A percentile compares a stretch with the other conserved stretches of the same genome.
Evolutionary conservation across 2,888 invertebrate species (phyloP).

Genomic region (Athalia cordata): DNA sequence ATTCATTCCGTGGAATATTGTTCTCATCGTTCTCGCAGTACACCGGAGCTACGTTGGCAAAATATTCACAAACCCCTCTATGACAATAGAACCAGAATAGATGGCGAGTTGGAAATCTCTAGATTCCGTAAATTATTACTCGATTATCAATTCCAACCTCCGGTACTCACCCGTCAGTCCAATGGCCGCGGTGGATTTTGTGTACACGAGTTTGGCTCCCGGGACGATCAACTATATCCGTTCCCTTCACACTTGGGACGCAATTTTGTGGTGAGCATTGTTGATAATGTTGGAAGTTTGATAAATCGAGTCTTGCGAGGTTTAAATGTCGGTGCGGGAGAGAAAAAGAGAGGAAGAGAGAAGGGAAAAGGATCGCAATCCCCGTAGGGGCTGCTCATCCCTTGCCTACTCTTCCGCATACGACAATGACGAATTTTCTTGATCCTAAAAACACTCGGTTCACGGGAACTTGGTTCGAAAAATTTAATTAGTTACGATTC

Average conservation of each 20-base stretch:
- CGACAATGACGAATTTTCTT: no score
- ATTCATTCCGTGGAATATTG: constrained; percentile 39
- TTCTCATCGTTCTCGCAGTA: constrained; percentile 27
- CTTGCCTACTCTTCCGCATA: neutral
- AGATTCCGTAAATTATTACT: constrained; percentile 37
- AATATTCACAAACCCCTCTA: constrained; percentile 28
- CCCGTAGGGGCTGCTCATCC: neutral
- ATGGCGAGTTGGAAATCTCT: constrained; percentile 20
- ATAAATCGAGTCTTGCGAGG: neutral
- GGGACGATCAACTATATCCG: neutral
- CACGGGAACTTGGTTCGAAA: no score
- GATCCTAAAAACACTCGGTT: no score
- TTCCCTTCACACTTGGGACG: neutral
- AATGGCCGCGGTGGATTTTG: neutral
- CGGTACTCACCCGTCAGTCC: constrained; percentile 8
- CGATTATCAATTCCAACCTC: constrained; percentile 25
- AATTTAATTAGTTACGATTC: no score
- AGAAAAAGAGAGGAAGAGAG: constrained; percentile 20
- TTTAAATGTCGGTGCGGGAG: constrained; percentile 30
- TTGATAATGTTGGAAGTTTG: neutral
- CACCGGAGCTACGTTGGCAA: constrained; percentile 1
- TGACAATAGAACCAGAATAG: constrained; percentile 30
- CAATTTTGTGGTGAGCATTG: neutral
- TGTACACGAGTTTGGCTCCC: neutral
- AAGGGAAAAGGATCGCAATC: neutral